Conservation (phyloP, 2,113 vertebrate genomes). For the Epinephelus lanceolatus region DNA sequence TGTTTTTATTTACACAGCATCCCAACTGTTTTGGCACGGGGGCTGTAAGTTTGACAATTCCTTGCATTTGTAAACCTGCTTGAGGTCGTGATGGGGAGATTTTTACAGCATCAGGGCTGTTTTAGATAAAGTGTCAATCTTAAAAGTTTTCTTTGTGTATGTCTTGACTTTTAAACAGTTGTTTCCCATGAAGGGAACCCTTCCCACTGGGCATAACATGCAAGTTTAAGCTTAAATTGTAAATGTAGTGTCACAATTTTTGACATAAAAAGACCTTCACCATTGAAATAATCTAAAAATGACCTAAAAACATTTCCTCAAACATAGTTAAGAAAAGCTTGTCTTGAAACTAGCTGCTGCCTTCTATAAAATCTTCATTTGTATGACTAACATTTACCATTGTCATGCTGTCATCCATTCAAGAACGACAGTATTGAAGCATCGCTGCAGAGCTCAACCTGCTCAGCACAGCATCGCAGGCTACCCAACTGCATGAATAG, state of each 20-base stretch:
- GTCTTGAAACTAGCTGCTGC: neutral
- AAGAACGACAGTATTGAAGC: constrained; percentile 31
- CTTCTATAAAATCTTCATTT: neutral
- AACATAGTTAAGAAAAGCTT: neutral
- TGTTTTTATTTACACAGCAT: no score
- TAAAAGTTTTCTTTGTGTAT: neutral
- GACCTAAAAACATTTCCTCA: neutral
- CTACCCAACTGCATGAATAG: neutral
- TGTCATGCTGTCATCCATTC: constrained; percentile 33
- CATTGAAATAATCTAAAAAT: neutral
- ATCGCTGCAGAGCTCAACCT: constrained; percentile 35
- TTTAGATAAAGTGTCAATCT: neutral
- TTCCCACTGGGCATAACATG: neutral
- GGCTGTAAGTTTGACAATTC: no score
- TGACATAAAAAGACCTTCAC: neutral
- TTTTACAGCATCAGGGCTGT: neutral
- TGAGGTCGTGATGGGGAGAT: neutral
- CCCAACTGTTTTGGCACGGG: no score
- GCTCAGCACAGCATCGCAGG: constrained; percentile 10
- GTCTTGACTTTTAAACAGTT: neutral
- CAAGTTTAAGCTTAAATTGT: neutral
- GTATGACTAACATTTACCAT: neutral
- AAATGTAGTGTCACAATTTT: neutral
- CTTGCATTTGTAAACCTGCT: no score
- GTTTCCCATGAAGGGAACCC: neutral